Evolutionary conservation across 2,888 invertebrate species (phyloP).

Genomic region (Acrocyrtus sp.): DNA sequence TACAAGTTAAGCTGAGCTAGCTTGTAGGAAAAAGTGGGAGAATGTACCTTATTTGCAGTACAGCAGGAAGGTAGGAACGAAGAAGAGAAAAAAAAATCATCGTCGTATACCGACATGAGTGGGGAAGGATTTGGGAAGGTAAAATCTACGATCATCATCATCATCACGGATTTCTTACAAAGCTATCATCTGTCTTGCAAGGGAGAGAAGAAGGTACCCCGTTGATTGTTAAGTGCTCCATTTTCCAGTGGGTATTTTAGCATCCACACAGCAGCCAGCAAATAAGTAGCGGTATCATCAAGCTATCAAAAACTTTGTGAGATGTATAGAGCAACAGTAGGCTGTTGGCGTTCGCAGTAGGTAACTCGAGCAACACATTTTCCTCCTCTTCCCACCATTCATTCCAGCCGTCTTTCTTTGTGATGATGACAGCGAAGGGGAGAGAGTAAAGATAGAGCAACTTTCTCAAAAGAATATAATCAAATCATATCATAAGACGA

Average conservation of each 20-base stretch:
- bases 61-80: neutral
- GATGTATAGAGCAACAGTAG: conserved; percentile 22
- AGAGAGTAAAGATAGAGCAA: conserved; percentile 37
- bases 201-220: conserved; percentile 41
- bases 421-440: conserved; percentile 31
- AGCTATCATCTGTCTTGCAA: conserved; percentile 53
- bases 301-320: neutral
- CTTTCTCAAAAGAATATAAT: conserved; percentile 49
- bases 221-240: conserved; percentile 52
- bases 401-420: conserved; percentile 15
- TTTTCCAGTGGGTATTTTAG: conserved; percentile 39
- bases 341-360: conserved; percentile 41
- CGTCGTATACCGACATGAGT: no score
- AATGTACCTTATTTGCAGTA: neutral
- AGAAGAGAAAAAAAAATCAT: conserved; percentile 20
- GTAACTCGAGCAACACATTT: conserved; percentile 31
- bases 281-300: no score
- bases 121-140: no score
- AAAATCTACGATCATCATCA: no score
- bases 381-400: no score
- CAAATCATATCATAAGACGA: conserved; percentile 42
- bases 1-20: no score
- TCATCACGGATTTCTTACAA: conserved; percentile 58
- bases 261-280: conserved; percentile 14
- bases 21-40: neutral